phyloP scores from a whole-genome alignment of 2,797 vertebrate species.

The Distichodus sexfasciatus region DNA sequence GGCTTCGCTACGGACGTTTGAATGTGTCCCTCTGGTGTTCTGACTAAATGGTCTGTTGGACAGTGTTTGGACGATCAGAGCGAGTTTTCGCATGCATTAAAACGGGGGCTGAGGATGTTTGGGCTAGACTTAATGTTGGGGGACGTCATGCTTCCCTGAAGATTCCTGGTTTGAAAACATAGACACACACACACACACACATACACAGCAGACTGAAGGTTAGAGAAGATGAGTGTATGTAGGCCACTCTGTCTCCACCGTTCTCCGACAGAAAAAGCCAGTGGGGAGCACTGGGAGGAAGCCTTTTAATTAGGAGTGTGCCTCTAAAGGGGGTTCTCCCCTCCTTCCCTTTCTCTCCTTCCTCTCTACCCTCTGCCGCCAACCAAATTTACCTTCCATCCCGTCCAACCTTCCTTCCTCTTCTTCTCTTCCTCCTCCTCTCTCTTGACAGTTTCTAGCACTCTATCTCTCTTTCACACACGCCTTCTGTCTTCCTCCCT shows the following conservation, averaged over 20 bases:
- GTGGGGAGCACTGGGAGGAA: conserved; percentile 75
- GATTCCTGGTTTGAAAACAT: conserved; percentile 5
- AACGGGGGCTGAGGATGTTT: neutral
- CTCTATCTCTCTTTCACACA: too few species aligned
- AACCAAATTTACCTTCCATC: conserved; percentile 6
- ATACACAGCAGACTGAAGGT: conserved; percentile 45
- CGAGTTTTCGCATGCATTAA: too few species aligned
- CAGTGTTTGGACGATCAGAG: too few species aligned
- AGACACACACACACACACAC: conserved; percentile 18
- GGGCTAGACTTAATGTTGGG: conserved; percentile 3
- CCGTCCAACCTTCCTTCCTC: neutral
- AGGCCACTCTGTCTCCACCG: conserved; percentile 75
- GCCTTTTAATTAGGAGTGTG: conserved; percentile 81
- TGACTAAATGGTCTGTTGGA: neutral
- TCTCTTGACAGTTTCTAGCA: conserved; percentile 9
- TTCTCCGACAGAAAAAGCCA: conserved; percentile 73
- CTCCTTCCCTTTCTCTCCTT: conserved; percentile 20
- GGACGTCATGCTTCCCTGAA: too few species aligned
- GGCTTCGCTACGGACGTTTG: neutral
- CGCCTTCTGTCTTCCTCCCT: neutral
- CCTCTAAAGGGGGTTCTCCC: conserved; percentile 70
- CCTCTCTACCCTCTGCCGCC: neutral
- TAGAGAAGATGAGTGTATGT: conserved; percentile 66
- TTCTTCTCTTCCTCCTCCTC: conserved; percentile 8
- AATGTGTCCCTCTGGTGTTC: neutral